These are phyloP conservation scores for Volucella inanis DNA, from an alignment of 2,888 invertebrate species.

Conservation along the genomic window DNA sequence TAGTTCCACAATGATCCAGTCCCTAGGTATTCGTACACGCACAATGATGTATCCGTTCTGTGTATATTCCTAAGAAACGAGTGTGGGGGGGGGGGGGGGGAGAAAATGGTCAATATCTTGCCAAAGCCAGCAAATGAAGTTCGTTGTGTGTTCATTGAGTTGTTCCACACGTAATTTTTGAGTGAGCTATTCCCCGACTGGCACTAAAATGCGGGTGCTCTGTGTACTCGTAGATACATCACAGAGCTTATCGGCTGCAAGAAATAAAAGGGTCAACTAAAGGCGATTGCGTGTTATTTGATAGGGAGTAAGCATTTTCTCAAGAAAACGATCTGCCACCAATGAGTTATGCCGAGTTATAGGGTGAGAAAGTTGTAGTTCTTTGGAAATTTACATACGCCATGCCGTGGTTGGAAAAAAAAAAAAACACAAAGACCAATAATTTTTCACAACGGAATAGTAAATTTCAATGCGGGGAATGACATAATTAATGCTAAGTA, in stretches of 20 bases:
- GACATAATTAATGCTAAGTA: constrained; percentile 60
- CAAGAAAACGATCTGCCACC: constrained; percentile 30
- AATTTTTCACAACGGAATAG: constrained; percentile 37
- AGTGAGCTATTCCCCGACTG: constrained; percentile 27
- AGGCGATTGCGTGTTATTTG: constrained; percentile 55
- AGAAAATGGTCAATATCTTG: constrained; percentile 55
- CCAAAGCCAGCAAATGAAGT: constrained; percentile 35
- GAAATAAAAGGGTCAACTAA: constrained; percentile 66
- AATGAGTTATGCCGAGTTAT: constrained; percentile 37
- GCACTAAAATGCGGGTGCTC: constrained; percentile 34
- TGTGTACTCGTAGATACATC: constrained; percentile 21
- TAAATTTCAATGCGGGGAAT: constrained; percentile 35
- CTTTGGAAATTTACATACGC: constrained; percentile 42
- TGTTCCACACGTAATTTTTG: constrained; percentile 63
- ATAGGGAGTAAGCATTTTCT: constrained; percentile 58
- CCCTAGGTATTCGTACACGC: constrained; percentile 39
- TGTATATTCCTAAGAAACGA: constrained; percentile 60
- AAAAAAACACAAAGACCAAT: constrained; percentile 13
- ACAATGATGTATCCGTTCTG: constrained; percentile 70
- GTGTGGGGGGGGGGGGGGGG: constrained; percentile 49
- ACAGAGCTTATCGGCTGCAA: constrained; percentile 58
- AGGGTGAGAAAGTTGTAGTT: constrained; percentile 56
- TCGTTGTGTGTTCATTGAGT: constrained; percentile 56
- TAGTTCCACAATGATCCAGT: no score
- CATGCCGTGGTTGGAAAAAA: constrained; percentile 37